Evolutionary conservation across 2,113 vertebrate species (phyloP).

Genomic region (Uropsilus gracilis): DNA sequence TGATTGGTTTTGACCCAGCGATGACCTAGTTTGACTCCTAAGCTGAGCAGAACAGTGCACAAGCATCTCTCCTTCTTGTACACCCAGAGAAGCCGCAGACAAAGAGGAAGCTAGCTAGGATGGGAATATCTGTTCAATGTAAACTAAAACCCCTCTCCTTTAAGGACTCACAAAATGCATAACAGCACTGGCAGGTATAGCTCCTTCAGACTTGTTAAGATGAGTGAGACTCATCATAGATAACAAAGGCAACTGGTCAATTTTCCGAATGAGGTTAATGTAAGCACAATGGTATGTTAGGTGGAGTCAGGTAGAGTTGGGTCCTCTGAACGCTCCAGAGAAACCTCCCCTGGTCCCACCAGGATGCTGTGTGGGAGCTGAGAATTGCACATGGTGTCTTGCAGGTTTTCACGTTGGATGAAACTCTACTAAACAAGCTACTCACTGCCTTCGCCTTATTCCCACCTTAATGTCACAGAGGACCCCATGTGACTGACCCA

Average conservation of each 20-base stretch:
- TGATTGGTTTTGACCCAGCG: not conserved
- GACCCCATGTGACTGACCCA: not conserved
- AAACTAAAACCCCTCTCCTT: not conserved
- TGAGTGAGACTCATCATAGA: not conserved
- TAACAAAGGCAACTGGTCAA: not conserved
- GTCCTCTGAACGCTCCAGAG: not conserved
- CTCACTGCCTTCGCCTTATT: not conserved
- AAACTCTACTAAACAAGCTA: not conserved
- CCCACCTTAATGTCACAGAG: not conserved
- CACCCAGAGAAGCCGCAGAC: not conserved
- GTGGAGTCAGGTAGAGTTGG: not conserved
- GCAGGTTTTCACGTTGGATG: not conserved
- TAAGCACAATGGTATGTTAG: no score
- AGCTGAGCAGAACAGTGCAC: not conserved
- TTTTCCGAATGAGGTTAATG: constrained; percentile 9
- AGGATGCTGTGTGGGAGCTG: not conserved
- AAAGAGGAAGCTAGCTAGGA: not conserved
- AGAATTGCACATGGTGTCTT: not conserved
- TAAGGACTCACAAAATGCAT: not conserved
- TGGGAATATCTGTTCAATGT: not conserved
- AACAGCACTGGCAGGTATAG: not conserved
- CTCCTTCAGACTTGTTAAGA: not conserved
- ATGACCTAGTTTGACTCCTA: not conserved
- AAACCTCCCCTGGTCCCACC: not conserved
- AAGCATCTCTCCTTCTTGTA: not conserved